Evolutionary conservation across 1,140 invertebrate species (phyloP), one percentile per base, ranked within the genome.

Genomic region (Drosophila gunungcola): DNA sequence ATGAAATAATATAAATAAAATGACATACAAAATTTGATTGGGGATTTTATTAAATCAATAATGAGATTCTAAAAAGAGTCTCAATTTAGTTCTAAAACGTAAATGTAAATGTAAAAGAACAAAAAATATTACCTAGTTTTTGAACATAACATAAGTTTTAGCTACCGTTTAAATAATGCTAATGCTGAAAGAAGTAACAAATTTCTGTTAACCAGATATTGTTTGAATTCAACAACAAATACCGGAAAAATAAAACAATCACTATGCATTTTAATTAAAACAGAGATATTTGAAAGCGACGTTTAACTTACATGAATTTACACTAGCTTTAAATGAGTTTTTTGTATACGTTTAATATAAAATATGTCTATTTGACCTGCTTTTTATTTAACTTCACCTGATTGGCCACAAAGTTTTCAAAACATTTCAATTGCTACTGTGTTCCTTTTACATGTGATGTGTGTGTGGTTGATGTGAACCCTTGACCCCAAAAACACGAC

Each of bases 401-500:
- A 58, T 58, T 62, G 60, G 29, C 29, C 60, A 42, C 54, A 42
- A 11, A 42, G 16, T 42, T 42, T 32, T 46, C 25, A 64, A 67
- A 42, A 39, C 29, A 74, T 12, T 43, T 45, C 57, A 43, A 55
- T 42, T 48, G 69, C 56, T 46, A 81, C 72, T 41, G 72, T 51
- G 54, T 16, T 21, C 25, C 41, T 25, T 25, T 7, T 60, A 45
- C 16, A 13, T 9, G 27, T 25, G n/a, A 12, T 39, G 36, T 52
- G 34, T 57, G 10, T 38, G 39, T 36, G 34, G 12, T 32, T 46
- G 42, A 42, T 56, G 53, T 73, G 52, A 27, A 77, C 56, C 81
- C 73, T 73, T 78, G 81, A 81, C 81, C 81, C 55, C 63, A 64
- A 73, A 61, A 77, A 76, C 21, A 53, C 54, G 76, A 80, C 46